Evolutionary conservation across 2,797 vertebrate genomes (phyloP).

Genomic region (Pseudomugil gertrudae): DNA sequence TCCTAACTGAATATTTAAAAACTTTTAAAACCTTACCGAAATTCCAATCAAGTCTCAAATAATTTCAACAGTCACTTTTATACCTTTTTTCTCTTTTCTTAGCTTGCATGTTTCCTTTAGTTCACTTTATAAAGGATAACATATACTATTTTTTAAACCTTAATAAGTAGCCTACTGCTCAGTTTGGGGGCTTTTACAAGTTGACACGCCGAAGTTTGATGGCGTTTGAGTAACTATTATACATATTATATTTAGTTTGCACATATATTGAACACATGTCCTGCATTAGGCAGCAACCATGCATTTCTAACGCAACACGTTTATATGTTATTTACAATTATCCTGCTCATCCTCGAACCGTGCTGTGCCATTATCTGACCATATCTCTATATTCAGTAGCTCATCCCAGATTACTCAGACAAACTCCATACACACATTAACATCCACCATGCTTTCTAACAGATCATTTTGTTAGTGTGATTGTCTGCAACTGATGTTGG

Average conservation of each 20-base stretch:
- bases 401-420: slow-evolving; percentile 42
- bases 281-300: slow-evolving; percentile 5
- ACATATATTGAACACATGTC: slow-evolving; percentile 13
- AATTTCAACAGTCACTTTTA: slow-evolving; percentile 19
- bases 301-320: slow-evolving; percentile 25
- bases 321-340: slow-evolving; percentile 18
- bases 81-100: slow-evolving; percentile 13
- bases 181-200: slow-evolving; percentile 19
- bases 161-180: slow-evolving; percentile 38
- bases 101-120: slow-evolving; percentile 14
- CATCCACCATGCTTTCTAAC: slow-evolving; percentile 51
- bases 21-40: slow-evolving; percentile 77
- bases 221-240: slow-evolving; percentile 23
- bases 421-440: slow-evolving; percentile 49
- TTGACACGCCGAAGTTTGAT: slow-evolving; percentile 23
- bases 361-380: slow-evolving; percentile 11
- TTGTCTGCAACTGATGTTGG: slow-evolving; percentile 50
- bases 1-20: slow-evolving; percentile 27
- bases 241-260: slow-evolving; percentile 9
- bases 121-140: slow-evolving; percentile 22
- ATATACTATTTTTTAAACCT: slow-evolving; percentile 38
- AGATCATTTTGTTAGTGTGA: slow-evolving; percentile 55
- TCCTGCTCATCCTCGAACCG: slow-evolving; percentile 9
- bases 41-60: slow-evolving; percentile 47
- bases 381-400: slow-evolving; percentile 38